Evolutionary conservation across 2,113 vertebrate genomes (phyloP).

Genomic region (Apistogramma diplotaenia): DNA sequence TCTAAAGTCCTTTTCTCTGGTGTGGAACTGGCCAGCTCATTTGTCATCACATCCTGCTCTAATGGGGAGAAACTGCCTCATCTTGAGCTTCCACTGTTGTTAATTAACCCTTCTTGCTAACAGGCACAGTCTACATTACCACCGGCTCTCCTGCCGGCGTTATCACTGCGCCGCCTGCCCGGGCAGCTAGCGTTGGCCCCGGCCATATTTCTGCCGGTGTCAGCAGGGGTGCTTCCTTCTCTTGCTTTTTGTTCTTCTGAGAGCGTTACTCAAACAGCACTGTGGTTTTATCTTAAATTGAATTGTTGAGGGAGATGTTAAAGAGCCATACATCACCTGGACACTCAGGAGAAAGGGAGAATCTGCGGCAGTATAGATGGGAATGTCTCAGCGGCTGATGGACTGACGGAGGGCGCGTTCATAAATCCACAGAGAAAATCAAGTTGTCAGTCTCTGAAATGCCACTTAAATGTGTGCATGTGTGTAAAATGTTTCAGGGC

Average conservation of each 20-base stretch:
- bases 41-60: slow-evolving; percentile 62
- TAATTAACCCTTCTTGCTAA: slow-evolving; percentile 70
- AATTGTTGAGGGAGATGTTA: slow-evolving; percentile 74
- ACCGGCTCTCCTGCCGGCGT: neutral
- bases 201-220: slow-evolving; percentile 68
- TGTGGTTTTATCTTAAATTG: slow-evolving; percentile 73
- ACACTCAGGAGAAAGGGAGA: slow-evolving; percentile 35
- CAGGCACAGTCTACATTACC: slow-evolving; percentile 25
- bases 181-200: slow-evolving; percentile 7
- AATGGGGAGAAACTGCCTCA: slow-evolving; percentile 53
- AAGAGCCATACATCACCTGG: slow-evolving; percentile 71
- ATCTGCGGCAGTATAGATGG: slow-evolving; percentile 42
- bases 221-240: slow-evolving; percentile 58
- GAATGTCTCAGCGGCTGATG: slow-evolving; percentile 25
- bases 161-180: slow-evolving; percentile 34
- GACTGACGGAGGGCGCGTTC: slow-evolving; percentile 46
- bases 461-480: slow-evolving; percentile 27
- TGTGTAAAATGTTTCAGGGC: neutral
- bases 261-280: slow-evolving; percentile 57
- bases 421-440: slow-evolving; percentile 69
- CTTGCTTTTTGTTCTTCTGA: slow-evolving; percentile 33
- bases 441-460: slow-evolving; percentile 65
- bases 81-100: slow-evolving; percentile 46
- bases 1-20: slow-evolving; percentile 26
- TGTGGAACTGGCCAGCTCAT: slow-evolving; percentile 36